Percentiles rank a stretch among this genome's conserved stretches.
phyloP scores from a whole-genome alignment of 2,113 vertebrate genomes.

The Grantiella picta region DNA sequence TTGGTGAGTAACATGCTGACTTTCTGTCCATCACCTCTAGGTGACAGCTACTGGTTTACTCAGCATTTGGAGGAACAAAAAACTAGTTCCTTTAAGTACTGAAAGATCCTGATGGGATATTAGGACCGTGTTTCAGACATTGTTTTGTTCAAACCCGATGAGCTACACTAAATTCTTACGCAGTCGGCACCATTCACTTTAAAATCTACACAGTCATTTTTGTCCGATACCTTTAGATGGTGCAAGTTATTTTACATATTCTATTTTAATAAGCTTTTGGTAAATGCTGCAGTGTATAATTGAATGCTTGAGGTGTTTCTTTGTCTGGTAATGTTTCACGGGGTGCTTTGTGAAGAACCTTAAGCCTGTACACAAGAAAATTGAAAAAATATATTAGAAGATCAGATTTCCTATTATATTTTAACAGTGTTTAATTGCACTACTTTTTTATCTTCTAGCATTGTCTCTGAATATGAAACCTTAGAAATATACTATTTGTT shows the following conservation, averaged over 20 bases:
- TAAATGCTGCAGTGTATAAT: neutral
- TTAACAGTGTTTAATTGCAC: neutral
- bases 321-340: neutral
- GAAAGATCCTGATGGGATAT: neutral
- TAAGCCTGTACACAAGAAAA: neutral
- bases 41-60: neutral
- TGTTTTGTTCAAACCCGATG: neutral
- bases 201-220: neutral
- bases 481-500: neutral
- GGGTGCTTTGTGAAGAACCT: neutral
- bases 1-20: slow-evolving; percentile 78
- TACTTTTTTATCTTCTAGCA: neutral
- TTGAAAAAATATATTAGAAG: neutral
- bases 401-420: neutral
- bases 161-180: neutral
- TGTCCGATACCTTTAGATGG: neutral
- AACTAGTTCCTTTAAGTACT: neutral
- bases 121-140: neutral
- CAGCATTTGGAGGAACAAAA: neutral
- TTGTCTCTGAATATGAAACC: neutral
- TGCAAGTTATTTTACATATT: neutral
- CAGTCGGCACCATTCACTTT: neutral
- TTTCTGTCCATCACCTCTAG: neutral
- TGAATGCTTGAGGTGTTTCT: neutral
- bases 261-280: neutral